These are phyloP conservation scores for Flexamia atlantica DNA, from an alignment of 2,888 invertebrate genomes.

Conservation along the genomic window DNA sequence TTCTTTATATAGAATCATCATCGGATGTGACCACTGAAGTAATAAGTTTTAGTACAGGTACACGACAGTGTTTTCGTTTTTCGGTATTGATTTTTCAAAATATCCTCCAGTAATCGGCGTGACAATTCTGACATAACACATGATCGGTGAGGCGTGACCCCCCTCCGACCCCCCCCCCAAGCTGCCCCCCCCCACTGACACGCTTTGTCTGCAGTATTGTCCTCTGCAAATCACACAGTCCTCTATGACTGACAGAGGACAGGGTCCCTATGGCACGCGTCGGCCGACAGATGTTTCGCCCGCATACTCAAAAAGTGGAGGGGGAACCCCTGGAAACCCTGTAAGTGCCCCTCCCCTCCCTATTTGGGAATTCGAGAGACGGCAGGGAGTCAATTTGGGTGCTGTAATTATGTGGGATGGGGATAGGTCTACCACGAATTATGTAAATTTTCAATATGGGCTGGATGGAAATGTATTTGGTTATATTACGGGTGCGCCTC, in stretches of 20 bases:
- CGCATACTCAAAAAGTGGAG: not conserved
- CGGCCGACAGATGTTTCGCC: constrained; percentile 19
- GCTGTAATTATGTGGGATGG: too few relatives aligned
- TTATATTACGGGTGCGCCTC: too few relatives aligned
- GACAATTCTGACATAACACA: not conserved
- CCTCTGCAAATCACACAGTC: constrained; percentile 42
- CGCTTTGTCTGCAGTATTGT: not conserved
- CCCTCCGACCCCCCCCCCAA: constrained; percentile 6
- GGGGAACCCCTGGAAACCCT: constrained; percentile 16
- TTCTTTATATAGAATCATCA: too few relatives aligned
- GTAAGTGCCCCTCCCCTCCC: constrained; percentile 8
- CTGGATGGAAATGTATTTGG: too few relatives aligned
- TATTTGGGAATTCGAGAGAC: constrained; percentile 1
- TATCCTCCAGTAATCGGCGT: not conserved
- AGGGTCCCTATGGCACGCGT: constrained; percentile 15
- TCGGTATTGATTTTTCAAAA: not conserved
- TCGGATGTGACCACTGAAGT: too few relatives aligned
- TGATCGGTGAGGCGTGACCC: not conserved
- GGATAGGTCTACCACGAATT: too few relatives aligned
- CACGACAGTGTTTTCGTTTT: too few relatives aligned
- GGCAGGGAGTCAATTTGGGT: not conserved
- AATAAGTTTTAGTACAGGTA: too few relatives aligned
- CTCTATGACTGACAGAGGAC: not conserved
- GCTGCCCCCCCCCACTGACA: not conserved
- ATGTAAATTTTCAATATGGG: too few relatives aligned